phyloP scores from a whole-genome alignment of 1,140 invertebrate species.

The Aphaenogaster floridana region DNA sequence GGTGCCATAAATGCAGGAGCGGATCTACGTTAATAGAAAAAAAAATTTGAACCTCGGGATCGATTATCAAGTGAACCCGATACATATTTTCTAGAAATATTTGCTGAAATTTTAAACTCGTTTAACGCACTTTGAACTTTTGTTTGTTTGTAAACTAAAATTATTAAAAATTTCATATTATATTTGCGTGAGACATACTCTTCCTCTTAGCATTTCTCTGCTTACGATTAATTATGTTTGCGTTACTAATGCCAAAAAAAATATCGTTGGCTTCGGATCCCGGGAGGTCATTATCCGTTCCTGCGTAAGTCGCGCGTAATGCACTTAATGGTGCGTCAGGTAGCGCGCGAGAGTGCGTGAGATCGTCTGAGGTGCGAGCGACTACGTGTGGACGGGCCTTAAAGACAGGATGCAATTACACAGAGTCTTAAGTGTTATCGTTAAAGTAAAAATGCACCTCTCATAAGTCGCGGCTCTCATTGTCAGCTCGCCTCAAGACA shows the following conservation, averaged over 20 bases:
- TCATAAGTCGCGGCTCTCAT: slow-evolving; percentile 82
- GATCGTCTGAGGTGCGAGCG: slow-evolving; percentile 28
- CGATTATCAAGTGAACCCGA: not conserved
- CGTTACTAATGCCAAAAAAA: not conserved
- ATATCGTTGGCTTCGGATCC: not conserved
- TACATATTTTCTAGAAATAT: not conserved
- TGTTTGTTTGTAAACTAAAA: not conserved
- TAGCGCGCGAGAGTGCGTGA: slow-evolving; percentile 58
- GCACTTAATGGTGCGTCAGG: slow-evolving; percentile 43
- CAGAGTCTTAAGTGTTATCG: slow-evolving; percentile 82
- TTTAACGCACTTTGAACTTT: not conserved
- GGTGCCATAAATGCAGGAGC: slow-evolving; percentile 15
- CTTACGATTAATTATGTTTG: not conserved
- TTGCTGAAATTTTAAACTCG: not conserved
- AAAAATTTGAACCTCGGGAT: not conserved
- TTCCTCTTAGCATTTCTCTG: not conserved
- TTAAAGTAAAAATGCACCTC: slow-evolving; percentile 79
- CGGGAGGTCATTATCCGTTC: slow-evolving; percentile 3
- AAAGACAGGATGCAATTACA: slow-evolving; percentile 85
- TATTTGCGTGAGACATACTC: not conserved
- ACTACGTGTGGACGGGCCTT: slow-evolving; percentile 66
- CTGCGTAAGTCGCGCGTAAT: slow-evolving; percentile 68
- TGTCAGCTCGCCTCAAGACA: slow-evolving; percentile 44
- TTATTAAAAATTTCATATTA: not conserved
- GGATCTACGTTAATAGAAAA: not conserved